Conservation (phyloP, 2,113 vertebrate species). For the Microtus ochrogaster region DNA sequence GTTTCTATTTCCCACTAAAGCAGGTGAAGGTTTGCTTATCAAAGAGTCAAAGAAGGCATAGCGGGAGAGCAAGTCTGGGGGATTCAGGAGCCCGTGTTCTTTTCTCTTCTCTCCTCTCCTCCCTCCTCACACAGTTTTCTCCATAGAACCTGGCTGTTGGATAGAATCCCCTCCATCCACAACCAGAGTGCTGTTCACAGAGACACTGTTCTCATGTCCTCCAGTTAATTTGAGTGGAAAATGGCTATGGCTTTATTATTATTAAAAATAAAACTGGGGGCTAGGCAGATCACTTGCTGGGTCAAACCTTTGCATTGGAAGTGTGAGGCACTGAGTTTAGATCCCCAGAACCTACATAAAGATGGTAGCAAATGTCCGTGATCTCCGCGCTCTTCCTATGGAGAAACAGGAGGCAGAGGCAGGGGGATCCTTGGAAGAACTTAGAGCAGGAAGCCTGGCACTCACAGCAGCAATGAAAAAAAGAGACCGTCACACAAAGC, state of each 20-base stretch:
- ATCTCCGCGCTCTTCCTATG: not conserved
- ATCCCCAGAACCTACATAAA: not conserved
- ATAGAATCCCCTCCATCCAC: not conserved
- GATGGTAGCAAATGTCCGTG: fast-evolving
- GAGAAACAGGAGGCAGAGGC: not conserved
- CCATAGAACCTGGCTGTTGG: not conserved
- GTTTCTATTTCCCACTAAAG: not conserved
- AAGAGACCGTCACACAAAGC: not conserved
- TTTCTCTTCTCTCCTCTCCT: no score
- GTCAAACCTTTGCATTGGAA: not conserved
- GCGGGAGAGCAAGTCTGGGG: not conserved
- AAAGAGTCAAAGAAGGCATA: not conserved
- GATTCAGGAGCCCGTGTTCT: not conserved
- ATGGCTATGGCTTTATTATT: conserved; percentile 1
- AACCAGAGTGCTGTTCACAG: not conserved
- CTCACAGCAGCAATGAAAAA: not conserved
- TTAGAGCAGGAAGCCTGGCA: not conserved
- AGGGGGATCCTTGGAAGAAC: not conserved
- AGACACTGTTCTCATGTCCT: not conserved
- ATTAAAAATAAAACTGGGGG: conserved; percentile 54
- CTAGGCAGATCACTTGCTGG: not conserved
- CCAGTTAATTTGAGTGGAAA: conserved; percentile 70
- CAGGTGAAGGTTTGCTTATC: not conserved
- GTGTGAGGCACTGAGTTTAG: no score
- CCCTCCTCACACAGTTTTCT: not conserved